Percentiles rank a stretch among this genome's conserved stretches.
Evolutionary conservation across 2,113 vertebrate genomes (phyloP).

Genomic region (Vulpes vulpes): DNA sequence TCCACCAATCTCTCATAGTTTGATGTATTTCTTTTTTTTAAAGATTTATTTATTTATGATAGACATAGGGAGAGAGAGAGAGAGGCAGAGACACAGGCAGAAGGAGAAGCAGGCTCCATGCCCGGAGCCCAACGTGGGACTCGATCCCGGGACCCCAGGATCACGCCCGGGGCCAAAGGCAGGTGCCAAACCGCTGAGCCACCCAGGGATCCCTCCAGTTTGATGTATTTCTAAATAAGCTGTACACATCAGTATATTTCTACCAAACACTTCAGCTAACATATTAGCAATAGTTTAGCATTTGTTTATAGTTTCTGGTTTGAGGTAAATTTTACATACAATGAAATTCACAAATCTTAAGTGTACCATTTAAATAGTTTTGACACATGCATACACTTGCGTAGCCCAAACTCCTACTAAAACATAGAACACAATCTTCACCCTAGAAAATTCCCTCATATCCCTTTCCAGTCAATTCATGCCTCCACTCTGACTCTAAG

Average conservation of each 20-base stretch:
- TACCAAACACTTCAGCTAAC: neutral
- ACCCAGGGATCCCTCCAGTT: neutral
- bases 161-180: neutral
- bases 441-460: neutral
- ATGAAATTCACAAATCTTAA: conserved; percentile 44
- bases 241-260: neutral
- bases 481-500: neutral
- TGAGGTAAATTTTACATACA: conserved; percentile 38
- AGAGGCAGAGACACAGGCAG: no score
- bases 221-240: conserved; percentile 16
- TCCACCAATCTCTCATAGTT: neutral
- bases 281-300: neutral
- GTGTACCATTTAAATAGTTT: neutral
- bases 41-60: no score
- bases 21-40: neutral
- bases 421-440: neutral
- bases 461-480: neutral
- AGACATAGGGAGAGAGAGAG: no score
- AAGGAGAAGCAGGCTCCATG: no score
- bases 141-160: neutral
- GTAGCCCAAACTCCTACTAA: neutral
- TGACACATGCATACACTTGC: neutral
- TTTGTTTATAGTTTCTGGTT: conserved; percentile 41
- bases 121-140: no score
- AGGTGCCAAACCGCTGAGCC: neutral